Percentiles rank a stretch among this genome's conserved stretches.
Evolutionary conservation across 2,888 invertebrate genomes (phyloP).

Genomic region (Papilio protenor): DNA sequence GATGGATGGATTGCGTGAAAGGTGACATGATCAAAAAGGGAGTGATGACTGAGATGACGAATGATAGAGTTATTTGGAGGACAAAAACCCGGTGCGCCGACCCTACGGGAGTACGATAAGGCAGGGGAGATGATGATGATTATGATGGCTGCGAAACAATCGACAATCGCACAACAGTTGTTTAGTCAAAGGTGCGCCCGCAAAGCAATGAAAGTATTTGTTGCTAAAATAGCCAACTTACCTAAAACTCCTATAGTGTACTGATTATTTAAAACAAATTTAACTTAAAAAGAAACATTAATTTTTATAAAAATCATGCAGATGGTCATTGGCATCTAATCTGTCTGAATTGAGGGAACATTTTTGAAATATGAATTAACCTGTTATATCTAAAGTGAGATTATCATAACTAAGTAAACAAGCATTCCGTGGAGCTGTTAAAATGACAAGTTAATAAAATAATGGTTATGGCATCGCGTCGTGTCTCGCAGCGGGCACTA

Average conservation of each 20-base stretch:
- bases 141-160: no score
- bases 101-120: no score
- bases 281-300: background rate
- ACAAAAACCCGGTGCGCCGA: no score
- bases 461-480: slow-evolving; percentile 45
- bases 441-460: slow-evolving; percentile 42
- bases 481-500: slow-evolving; percentile 65
- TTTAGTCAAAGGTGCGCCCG: no score
- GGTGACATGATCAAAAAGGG: no score
- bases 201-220: no score
- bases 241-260: slow-evolving; percentile 48
- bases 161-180: no score
- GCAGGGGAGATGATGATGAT: no score
- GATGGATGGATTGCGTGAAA: no score
- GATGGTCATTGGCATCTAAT: background rate
- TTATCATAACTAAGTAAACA: slow-evolving; percentile 48
- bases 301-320: background rate
- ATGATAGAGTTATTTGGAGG: no score
- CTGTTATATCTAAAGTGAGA: background rate
- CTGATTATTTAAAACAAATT: background rate
- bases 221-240: slow-evolving; percentile 22
- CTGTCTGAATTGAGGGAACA: background rate
- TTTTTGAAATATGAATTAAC: background rate
- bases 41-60: no score
- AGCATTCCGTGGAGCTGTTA: slow-evolving; percentile 44